These are phyloP conservation scores for Cryptocheilus praepositus DNA, from an alignment of 2,888 invertebrate species.

Conservation along the genomic window DNA sequence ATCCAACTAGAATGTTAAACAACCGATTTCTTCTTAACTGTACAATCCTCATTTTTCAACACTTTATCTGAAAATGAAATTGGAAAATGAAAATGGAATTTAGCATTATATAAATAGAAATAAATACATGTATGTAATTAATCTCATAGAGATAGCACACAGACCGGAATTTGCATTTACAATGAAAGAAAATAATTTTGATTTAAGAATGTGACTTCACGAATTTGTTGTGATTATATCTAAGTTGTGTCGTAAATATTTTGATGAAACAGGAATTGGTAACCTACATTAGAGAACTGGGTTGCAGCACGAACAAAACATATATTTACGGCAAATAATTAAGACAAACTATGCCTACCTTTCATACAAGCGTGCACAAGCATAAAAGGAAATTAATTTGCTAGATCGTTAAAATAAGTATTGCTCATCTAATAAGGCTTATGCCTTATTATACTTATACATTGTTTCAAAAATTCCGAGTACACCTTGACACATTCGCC, in stretches of 20 bases:
- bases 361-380: neutral
- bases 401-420: neutral
- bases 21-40: conserved; percentile 66
- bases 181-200: too few species aligned
- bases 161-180: too few species aligned
- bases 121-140: too few species aligned
- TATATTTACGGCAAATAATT: neutral
- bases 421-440: neutral
- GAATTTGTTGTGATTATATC: too few species aligned
- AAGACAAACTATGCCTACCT: neutral
- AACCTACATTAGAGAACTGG: conserved; percentile 14
- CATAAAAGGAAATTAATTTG: neutral
- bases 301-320: conserved; percentile 23
- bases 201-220: too few species aligned
- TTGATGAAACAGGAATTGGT: neutral
- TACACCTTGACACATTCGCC: conserved; percentile 39
- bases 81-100: neutral
- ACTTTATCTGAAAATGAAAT: conserved; percentile 35
- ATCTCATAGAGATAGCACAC: too few species aligned
- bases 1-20: conserved; percentile 58
- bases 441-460: conserved; percentile 30
- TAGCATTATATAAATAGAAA: too few species aligned
- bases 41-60: conserved; percentile 68
- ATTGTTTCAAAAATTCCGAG: conserved; percentile 40
- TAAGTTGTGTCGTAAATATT: conserved; percentile 17